These are phyloP conservation scores for Gouania willdenowi DNA, from an alignment of 2,797 vertebrate species.

Conservation along the genomic window DNA sequence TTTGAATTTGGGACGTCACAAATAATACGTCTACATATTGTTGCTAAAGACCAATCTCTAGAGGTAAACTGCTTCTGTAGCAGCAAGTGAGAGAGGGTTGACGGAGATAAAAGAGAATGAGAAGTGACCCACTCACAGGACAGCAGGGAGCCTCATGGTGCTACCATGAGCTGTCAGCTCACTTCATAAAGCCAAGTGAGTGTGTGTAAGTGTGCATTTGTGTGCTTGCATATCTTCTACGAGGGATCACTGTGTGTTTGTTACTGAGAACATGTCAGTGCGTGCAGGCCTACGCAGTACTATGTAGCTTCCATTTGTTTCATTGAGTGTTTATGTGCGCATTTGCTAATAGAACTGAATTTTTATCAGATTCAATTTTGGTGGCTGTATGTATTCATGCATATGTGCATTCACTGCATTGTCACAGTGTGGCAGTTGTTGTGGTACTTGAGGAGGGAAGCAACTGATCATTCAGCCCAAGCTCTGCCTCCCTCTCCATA, in stretches of 20 bases:
- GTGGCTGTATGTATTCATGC: constrained; percentile 60
- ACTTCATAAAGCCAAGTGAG: constrained; percentile 22
- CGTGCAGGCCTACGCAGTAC: no score
- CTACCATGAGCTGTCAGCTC: constrained; percentile 52
- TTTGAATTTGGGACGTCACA: no score
- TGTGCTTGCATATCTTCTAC: constrained; percentile 8
- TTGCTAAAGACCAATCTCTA: no score
- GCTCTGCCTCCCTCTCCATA: constrained; percentile 76
- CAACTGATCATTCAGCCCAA: constrained; percentile 82
- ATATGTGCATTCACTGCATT: constrained; percentile 56
- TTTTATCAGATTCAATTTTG: constrained; percentile 5
- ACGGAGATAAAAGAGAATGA: constrained; percentile 41
- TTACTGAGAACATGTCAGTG: constrained; percentile 3
- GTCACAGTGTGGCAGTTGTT: constrained; percentile 28
- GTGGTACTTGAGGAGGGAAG: constrained; percentile 47
- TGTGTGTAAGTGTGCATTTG: constrained; percentile 7
- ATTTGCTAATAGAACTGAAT: background rate
- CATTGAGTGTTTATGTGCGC: background rate
- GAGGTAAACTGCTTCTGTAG: background rate
- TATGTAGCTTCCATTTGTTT: background rate
- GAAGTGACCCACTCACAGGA: constrained; percentile 63
- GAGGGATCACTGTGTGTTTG: constrained; percentile 21
- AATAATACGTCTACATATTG: no score
- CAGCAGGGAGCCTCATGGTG: constrained; percentile 65
- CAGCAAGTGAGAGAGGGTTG: constrained; percentile 27